Conservation (phyloP, 2,888 invertebrate species). For the Oxyteleia sp. region DNA sequence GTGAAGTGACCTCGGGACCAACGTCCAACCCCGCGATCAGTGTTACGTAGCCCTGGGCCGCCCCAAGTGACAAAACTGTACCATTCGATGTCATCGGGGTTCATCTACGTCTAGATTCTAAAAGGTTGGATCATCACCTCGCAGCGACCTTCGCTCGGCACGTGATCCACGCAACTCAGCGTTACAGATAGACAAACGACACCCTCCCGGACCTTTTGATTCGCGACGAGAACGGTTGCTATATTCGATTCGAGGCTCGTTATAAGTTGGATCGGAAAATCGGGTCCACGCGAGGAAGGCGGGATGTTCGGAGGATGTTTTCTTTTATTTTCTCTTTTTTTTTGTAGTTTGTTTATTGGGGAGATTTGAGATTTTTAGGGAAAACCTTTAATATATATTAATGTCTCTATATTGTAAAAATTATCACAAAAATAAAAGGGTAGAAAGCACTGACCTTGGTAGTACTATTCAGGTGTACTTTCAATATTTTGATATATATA, state of each 20-base stretch:
- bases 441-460: no score
- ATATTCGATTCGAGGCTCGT: slow-evolving; percentile 1
- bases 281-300: no score
- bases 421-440: no score
- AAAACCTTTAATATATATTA: no score
- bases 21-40: slow-evolving; percentile 87
- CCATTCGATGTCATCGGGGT: slow-evolving; percentile 86
- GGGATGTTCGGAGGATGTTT: no score
- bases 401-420: no score
- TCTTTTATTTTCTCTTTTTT: slow-evolving; percentile 23
- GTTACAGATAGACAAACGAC: slow-evolving; percentile 67
- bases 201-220: slow-evolving; percentile 31
- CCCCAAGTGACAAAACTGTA: slow-evolving; percentile 86
- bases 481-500: no score
- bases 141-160: slow-evolving; percentile 67
- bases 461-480: no score
- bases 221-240: slow-evolving; percentile 36
- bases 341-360: no score
- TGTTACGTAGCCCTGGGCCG: slow-evolving; percentile 88
- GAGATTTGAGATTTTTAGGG: no score
- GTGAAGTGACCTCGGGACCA: slow-evolving; percentile 85
- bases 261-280: slow-evolving; percentile 10
- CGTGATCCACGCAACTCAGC: slow-evolving; percentile 62
- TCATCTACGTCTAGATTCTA: slow-evolving; percentile 84
- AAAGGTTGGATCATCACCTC: slow-evolving; percentile 77